Evolutionary conservation across 2,797 vertebrate species (phyloP).

Genomic region (Brachymystax lenok): DNA sequence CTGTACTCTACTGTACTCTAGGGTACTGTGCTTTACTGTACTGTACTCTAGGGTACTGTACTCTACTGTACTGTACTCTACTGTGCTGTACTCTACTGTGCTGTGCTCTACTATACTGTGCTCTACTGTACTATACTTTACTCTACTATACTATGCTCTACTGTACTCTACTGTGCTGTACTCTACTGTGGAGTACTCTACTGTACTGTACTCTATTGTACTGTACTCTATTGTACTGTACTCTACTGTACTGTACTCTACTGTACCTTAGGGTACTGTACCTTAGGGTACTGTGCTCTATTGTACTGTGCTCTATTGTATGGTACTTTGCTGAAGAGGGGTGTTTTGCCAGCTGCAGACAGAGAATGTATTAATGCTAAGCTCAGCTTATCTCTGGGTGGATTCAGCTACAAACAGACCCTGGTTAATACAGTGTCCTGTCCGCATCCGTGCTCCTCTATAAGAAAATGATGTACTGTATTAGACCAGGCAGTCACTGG

Average conservation of each 20-base stretch:
- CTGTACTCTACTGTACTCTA: too few relatives aligned
- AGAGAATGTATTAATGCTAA: not conserved
- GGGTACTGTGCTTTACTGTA: too few relatives aligned
- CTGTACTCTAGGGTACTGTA: too few relatives aligned
- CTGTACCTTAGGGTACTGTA: not conserved
- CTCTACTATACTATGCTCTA: too few relatives aligned
- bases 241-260: too few relatives aligned
- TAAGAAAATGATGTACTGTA: not conserved
- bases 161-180: too few relatives aligned
- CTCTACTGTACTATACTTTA: too few relatives aligned
- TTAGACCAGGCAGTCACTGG: not conserved
- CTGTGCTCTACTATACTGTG: too few relatives aligned
- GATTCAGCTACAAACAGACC: not conserved
- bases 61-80: too few relatives aligned
- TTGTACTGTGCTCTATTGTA: not conserved
- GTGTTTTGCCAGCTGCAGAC: not conserved
- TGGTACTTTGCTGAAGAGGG: not conserved
- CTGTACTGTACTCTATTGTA: too few relatives aligned
- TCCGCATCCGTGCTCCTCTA: not conserved
- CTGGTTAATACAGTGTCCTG: not conserved
- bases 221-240: too few relatives aligned
- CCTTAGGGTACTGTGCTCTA: not conserved
- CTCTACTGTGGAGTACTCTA: fast-evolving
- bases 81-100: too few relatives aligned
- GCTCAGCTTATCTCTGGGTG: not conserved